Base-by-base conservation (phyloP, 2,113 vertebrate genomes). In the Scalopus aquaticus region DNA sequence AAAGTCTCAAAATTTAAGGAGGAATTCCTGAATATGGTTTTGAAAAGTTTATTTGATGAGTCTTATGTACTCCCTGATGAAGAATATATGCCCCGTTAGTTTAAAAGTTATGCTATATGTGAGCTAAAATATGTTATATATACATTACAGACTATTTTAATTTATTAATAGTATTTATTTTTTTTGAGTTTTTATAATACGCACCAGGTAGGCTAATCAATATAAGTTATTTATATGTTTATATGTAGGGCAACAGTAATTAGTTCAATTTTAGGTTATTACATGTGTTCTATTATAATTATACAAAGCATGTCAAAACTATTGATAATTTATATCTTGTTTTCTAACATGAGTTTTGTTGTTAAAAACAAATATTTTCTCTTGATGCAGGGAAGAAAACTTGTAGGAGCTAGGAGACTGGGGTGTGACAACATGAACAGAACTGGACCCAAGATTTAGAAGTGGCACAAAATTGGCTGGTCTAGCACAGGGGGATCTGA, bases 231-330 rank as follows among this genome's bases (percentile, higher is more conserved):
- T 84, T 93, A 26, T 42, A 72, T 70, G 20, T 44, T 60, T 86
- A 58, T 64, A 15, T 56, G 8, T 56, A 87, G 30, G 19, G 8
- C 6, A 72, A 67, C 44, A 32, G 35, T 58, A 73, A 39, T 49
- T 81, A 37, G 46, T 70, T 64, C 74, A 44, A 65, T 65, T 90
- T 81, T 90, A 60, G 35, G 19, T 78, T 74, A 64, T 69, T 46
- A 62, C 39, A 51, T 39, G 24, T 44, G 28, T 64, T 32, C 32
- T 90, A 56, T 16, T 73, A 84, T 83, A 28, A 77, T 67, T 73
- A n/a, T 67, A 39, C n/a, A 92, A 82, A 87, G 8, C 37, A 32
- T 73, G 37, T 86, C 39, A 78, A 17, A 94, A 95, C 67, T 78
- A 12, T n/a, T 81, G 24, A 65, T 20, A 70, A 56, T 86, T 92